Percentiles rank a stretch among this genome's conserved stretches.
phyloP scores from a whole-genome alignment of 2,113 vertebrate species.

The Brachionichthys hirsutus region DNA sequence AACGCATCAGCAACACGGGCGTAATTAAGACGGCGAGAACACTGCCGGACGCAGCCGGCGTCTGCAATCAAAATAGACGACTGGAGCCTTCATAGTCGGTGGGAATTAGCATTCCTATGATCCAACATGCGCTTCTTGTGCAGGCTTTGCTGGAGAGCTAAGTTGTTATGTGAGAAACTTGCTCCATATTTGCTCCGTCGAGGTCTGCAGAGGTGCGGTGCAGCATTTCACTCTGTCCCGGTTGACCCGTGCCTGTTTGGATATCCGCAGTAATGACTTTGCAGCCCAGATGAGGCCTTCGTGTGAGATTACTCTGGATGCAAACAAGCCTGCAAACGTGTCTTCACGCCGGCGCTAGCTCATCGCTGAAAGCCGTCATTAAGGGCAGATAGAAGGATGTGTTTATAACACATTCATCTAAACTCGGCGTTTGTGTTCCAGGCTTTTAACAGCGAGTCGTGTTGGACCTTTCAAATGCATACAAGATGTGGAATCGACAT shows the following conservation, averaged over 20 bases:
- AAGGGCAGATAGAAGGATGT: not conserved
- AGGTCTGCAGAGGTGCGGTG: constrained; percentile 8
- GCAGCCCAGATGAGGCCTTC: constrained; percentile 41
- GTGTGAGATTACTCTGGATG: constrained; percentile 27
- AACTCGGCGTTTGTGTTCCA: constrained; percentile 1
- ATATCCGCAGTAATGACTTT: constrained; percentile 34
- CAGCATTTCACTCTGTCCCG: constrained; percentile 21
- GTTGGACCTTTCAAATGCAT: not conserved
- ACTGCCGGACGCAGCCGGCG: constrained; percentile 34
- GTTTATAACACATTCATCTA: not conserved
- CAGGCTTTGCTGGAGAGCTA: not conserved
- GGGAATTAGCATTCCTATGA: not conserved
- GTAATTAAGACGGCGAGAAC: constrained; percentile 44
- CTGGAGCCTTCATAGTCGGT: not conserved
- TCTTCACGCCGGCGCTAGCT: not conserved
- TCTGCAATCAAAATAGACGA: constrained; percentile 4
- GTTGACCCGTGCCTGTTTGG: constrained; percentile 16
- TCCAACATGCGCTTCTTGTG: too few relatives aligned
- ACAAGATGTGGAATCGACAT: too few relatives aligned
- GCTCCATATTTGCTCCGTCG: constrained; percentile 13
- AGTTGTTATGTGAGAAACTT: constrained; percentile 1
- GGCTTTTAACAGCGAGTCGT: not conserved
- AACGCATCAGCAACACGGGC: constrained; percentile 28
- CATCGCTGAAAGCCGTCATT: constrained; percentile 3
- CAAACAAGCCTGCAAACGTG: constrained; percentile 22